Conservation (phyloP, 2,113 vertebrate species). For the Lycaon pictus region DNA sequence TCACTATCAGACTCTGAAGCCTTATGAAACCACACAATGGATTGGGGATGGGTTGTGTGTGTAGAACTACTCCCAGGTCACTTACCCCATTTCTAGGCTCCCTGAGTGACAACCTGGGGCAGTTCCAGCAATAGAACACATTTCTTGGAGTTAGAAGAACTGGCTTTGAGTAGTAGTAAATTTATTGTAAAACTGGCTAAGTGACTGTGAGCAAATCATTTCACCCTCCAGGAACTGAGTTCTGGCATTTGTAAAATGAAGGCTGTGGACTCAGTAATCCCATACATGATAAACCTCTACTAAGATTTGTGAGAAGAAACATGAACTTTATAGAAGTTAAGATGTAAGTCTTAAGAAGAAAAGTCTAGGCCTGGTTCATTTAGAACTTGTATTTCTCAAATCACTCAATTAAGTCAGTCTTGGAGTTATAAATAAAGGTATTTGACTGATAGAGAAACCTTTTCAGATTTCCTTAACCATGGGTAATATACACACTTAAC, state of each 20-base stretch:
- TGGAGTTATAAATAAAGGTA: constrained; percentile 33
- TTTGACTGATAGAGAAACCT: background rate
- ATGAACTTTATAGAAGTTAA: background rate
- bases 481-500: background rate
- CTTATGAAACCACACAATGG: background rate
- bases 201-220: background rate
- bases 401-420: constrained; percentile 5
- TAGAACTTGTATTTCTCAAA: background rate
- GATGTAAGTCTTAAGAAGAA: constrained; percentile 6
- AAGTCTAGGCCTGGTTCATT: background rate
- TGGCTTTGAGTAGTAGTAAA: background rate
- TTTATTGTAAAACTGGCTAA: background rate
- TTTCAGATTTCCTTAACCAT: background rate
- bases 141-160: background rate
- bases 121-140: background rate
- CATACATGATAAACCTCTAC: background rate
- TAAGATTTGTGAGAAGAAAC: constrained; percentile 34
- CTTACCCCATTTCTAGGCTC: background rate
- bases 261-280: background rate
- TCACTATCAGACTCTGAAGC: background rate
- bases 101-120: background rate
- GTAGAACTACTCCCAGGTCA: background rate
- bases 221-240: background rate
- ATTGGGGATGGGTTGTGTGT: background rate
- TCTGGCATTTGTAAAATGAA: constrained; percentile 14